Percentiles rank a stretch among this genome's conserved stretches.
Conservation (phyloP, 2,888 invertebrate genomes). For the Diploptera punctata region DNA sequence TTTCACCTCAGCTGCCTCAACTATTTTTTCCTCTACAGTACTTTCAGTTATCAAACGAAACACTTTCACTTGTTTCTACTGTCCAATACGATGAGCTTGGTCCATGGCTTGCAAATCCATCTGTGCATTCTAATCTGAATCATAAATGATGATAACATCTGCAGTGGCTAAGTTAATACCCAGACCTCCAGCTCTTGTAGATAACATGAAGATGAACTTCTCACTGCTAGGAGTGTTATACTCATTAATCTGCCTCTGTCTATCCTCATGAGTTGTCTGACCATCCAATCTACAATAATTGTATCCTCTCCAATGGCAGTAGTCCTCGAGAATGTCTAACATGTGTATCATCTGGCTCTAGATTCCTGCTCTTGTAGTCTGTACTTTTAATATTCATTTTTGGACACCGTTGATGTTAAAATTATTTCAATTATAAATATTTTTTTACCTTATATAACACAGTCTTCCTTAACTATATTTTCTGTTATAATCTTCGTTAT, state of each 20-base stretch:
- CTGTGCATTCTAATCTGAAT: constrained; percentile 99
- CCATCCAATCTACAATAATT: constrained; percentile 93
- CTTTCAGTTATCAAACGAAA: constrained; percentile 97
- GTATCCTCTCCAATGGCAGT: constrained; percentile 86
- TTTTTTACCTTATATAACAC: too few species aligned
- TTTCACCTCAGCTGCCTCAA: constrained; percentile 97
- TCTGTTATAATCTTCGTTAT: too few species aligned
- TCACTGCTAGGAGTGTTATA: constrained; percentile 89
- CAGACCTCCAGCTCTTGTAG: constrained; percentile 98
- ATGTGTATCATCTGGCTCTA: constrained; percentile 96
- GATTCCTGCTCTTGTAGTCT: constrained; percentile 90
- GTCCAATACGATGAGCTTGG: constrained; percentile 98
- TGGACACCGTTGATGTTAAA: too few species aligned
- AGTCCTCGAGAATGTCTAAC: constrained; percentile 96
- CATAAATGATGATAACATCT: constrained; percentile 96
- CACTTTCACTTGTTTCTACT: constrained; percentile 93
- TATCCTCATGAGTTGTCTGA: constrained; percentile 96
- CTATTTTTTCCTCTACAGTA: constrained; percentile 98
- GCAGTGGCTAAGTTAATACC: too few species aligned
- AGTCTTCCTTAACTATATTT: too few species aligned
- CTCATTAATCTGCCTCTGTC: constrained; percentile 94
- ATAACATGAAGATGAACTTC: constrained; percentile 98
- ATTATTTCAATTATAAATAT: too few species aligned
- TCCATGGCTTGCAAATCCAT: constrained; percentile 97
- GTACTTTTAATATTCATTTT: too few species aligned